Percentiles rank a stretch among this genome's conserved stretches.
Conservation (phyloP, 2,113 vertebrate species). For the Aegithalos caudatus region DNA sequence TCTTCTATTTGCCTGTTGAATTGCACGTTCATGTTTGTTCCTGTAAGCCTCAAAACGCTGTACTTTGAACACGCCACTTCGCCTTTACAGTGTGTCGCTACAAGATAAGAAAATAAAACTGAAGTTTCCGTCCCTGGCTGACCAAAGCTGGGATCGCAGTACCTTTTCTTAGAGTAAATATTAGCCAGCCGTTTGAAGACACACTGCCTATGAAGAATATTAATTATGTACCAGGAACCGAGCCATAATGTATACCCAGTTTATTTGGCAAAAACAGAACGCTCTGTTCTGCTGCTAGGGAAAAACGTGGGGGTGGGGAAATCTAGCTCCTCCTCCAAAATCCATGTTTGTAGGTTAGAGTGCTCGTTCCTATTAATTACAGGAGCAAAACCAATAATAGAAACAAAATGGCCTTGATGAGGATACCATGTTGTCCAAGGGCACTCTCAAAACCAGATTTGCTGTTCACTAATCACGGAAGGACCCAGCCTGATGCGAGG, state of each 20-base stretch:
- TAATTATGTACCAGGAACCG: background rate
- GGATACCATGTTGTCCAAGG: background rate
- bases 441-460: background rate
- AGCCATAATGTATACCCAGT: background rate
- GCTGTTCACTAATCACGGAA: background rate
- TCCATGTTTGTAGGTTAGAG: background rate
- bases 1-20: background rate
- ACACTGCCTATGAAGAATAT: background rate
- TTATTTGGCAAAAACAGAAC: background rate
- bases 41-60: background rate
- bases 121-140: background rate
- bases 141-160: background rate
- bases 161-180: background rate
- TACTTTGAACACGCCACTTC: background rate
- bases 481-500: rapidly evolving
- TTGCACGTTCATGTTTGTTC: background rate
- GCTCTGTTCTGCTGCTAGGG: background rate
- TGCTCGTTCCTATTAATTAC: background rate
- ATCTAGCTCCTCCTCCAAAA: background rate
- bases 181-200: background rate
- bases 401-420: background rate
- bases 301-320: background rate
- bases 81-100: background rate
- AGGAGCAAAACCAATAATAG: background rate
- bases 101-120: background rate